Base-by-base conservation (phyloP, 2,113 vertebrate genomes). In the Zootoca vivipara region DNA sequence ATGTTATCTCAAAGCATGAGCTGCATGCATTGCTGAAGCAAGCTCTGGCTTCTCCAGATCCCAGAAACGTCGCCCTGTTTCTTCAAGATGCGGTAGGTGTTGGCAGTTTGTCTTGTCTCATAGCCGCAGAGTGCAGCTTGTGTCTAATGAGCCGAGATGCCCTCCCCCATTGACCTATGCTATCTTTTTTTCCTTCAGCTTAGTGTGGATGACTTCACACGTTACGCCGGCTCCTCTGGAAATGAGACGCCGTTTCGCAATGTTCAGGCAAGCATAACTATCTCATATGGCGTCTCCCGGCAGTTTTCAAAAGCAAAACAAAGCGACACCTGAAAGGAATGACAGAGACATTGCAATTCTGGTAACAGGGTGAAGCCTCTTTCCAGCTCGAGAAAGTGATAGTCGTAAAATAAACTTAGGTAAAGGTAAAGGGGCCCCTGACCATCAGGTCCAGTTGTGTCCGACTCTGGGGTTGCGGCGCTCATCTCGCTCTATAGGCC, bases 241-340 rank as follows among this genome's bases (percentile, higher is more conserved):
- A 94, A 93, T 91, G 89, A 94, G 91, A 93, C 92, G 64, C 94
- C 89, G 0, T 94, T 96, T 91, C 89, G 90, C 88, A 96, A 96
- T 90, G 28, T 96, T 89, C 95, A 96, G 95, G 96, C 93, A 96
- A 96, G 95, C 26, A 82, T 87, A 90, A 92, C 3, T 90, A 28
- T 88, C 52, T 87, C 92, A 70, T 90, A 56, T 90, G 89, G 90
- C 33, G 62, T 85, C 86, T 56, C 72, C n/a, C 16, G 8, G 1
- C 65, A 64, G 1, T 69, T 69, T 83, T 69, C 62, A 86, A 67
- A 83, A 74, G 20, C 28, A 90, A 85, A 86, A 80, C 15, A 87
- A 64, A 77, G 73, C 26, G 0, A 83, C 56, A 2, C 35, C 78
- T 78, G 33, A 82, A 93, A 87, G 89, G 86, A 79, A 9, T 80